phyloP scores from a whole-genome alignment of 2,113 vertebrate species.

The Cyanistes caeruleus region DNA sequence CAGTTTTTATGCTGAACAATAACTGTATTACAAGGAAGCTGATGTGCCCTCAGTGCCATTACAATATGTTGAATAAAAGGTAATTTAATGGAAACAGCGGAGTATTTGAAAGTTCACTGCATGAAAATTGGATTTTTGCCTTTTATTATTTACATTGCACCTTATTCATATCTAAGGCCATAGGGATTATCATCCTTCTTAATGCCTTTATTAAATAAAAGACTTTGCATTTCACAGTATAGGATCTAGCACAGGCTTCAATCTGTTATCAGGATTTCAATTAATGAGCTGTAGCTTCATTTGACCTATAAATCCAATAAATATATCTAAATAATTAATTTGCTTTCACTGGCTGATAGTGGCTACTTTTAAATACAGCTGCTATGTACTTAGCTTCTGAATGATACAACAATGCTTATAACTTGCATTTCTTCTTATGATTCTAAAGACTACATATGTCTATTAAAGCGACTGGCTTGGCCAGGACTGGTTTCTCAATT shows the following conservation, averaged over 20 bases:
- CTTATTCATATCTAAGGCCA: conserved; percentile 67
- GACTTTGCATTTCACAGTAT: conserved; percentile 49
- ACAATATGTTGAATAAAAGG: conserved; percentile 42
- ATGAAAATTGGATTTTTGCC: conserved; percentile 70
- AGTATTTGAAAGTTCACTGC: conserved; percentile 60
- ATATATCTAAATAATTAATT: conserved; percentile 62
- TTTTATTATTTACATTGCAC: conserved; percentile 69
- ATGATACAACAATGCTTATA: neutral
- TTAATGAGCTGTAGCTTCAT: conserved; percentile 29
- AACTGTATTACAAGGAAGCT: conserved; percentile 43
- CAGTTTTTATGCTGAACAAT: conserved; percentile 30
- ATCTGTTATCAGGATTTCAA: conserved; percentile 45
- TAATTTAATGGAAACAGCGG: conserved; percentile 49
- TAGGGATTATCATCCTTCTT: conserved; percentile 53
- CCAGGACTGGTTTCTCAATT: neutral
- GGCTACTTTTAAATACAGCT: neutral
- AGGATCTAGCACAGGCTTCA: neutral
- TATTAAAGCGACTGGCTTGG: neutral
- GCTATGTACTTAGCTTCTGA: neutral
- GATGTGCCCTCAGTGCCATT: conserved; percentile 11
- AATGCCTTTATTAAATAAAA: conserved; percentile 67
- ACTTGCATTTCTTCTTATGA: neutral
- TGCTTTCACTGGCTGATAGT: neutral
- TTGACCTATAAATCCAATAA: conserved; percentile 50
- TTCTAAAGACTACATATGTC: neutral